These are phyloP conservation scores for zebrafish (Danio rerio) DNA, from an alignment of 2,113 vertebrate species.

Conservation along the genomic window GRCz12tu NC_133188.1:17938001-17938500, in stretches of 20 bases:
- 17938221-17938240: slow-evolving; percentile 10
- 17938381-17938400: neutral
- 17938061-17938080: too few species aligned
- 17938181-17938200: slow-evolving; percentile 22
- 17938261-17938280: slow-evolving; percentile 24
- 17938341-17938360: neutral
- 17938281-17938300: slow-evolving; percentile 18
- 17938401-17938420: slow-evolving; percentile 1
- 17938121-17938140: slow-evolving; percentile 68
- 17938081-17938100: slow-evolving; percentile 54
- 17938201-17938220: neutral
- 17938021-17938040: too few species aligned
- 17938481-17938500: neutral
- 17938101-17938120: slow-evolving; percentile 80
- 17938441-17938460: neutral
- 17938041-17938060: too few species aligned
- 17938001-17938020: too few species aligned
- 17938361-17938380: neutral
- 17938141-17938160: slow-evolving; percentile 37
- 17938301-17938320: neutral
- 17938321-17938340: neutral
- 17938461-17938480: slow-evolving; percentile 35
- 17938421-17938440: neutral
- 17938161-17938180: slow-evolving; percentile 42
- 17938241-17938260: neutral